Conservation (phyloP, 2,888 invertebrate genomes). For the Tineola bisselliella region DNA sequence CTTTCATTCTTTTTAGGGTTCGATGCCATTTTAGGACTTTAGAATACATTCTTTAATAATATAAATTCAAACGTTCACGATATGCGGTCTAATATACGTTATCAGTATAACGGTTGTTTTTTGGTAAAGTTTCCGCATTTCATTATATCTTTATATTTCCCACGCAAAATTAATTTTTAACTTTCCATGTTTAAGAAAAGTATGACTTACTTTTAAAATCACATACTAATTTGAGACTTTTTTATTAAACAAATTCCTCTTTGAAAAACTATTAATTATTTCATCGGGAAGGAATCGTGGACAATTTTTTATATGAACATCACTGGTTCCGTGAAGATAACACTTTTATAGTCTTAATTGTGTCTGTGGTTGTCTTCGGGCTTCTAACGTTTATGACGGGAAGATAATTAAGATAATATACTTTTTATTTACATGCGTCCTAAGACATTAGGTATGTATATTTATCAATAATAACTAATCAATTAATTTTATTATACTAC, state of each 20-base stretch:
- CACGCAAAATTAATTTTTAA: neutral
- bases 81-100: neutral
- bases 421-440: conserved; percentile 32
- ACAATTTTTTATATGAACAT: conserved; percentile 57
- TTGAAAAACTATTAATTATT: too few relatives aligned
- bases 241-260: too few relatives aligned
- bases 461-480: neutral
- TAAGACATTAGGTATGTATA: conserved; percentile 23
- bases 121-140: neutral
- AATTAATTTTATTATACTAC: neutral
- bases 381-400: conserved; percentile 33
- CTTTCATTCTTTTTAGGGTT: conserved; percentile 20
- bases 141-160: neutral
- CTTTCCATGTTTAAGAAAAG: neutral
- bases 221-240: too few relatives aligned
- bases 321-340: conserved; percentile 54
- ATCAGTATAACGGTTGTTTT: neutral
- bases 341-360: conserved; percentile 56
- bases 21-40: neutral
- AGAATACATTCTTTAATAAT: neutral
- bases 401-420: conserved; percentile 59
- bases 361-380: conserved; percentile 44
- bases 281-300: too few relatives aligned
- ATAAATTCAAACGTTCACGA: neutral
- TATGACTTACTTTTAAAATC: neutral